phyloP scores from a whole-genome alignment of 2,888 invertebrate genomes.

The Papilio gigon region DNA sequence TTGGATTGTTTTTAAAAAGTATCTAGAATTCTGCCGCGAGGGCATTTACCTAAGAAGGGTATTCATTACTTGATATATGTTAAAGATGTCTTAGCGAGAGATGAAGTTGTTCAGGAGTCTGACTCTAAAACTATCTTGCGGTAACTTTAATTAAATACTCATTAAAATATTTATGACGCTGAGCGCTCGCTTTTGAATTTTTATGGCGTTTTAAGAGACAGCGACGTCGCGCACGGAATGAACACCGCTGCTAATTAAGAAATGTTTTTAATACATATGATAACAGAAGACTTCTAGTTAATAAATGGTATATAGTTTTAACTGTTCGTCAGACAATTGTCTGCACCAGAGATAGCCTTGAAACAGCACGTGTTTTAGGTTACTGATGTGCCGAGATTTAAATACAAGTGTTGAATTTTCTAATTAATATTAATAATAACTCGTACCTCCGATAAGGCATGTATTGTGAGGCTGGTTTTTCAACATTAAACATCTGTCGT shows the following conservation, averaged over 20 bases:
- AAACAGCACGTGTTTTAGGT: too few relatives aligned
- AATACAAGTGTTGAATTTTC: too few relatives aligned
- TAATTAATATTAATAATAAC: too few relatives aligned
- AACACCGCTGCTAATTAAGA: conserved; percentile 48
- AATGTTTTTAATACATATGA: conserved; percentile 19
- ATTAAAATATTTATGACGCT: conserved; percentile 78
- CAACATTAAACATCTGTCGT: conserved; percentile 7
- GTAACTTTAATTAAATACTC: conserved; percentile 72
- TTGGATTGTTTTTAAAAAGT: too few relatives aligned
- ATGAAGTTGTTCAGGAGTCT: neutral
- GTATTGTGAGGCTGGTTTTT: too few relatives aligned
- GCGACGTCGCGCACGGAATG: conserved; percentile 47
- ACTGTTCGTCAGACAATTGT: too few relatives aligned
- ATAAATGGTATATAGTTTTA: neutral
- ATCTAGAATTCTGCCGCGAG: too few relatives aligned
- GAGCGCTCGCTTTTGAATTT: conserved; percentile 69
- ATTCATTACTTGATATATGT: neutral
- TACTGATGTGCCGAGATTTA: too few relatives aligned
- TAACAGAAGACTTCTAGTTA: neutral
- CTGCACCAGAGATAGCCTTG: too few relatives aligned
- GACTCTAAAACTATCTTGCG: conserved; percentile 49
- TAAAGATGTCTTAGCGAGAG: neutral
- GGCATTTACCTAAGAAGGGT: too few relatives aligned
- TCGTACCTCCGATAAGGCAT: too few relatives aligned
- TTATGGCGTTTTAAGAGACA: conserved; percentile 69